A percentile compares a stretch with the other conserved stretches of the same genome.
phyloP scores from a whole-genome alignment of 2,113 vertebrate species.

The Trochalopteron elliotii region DNA sequence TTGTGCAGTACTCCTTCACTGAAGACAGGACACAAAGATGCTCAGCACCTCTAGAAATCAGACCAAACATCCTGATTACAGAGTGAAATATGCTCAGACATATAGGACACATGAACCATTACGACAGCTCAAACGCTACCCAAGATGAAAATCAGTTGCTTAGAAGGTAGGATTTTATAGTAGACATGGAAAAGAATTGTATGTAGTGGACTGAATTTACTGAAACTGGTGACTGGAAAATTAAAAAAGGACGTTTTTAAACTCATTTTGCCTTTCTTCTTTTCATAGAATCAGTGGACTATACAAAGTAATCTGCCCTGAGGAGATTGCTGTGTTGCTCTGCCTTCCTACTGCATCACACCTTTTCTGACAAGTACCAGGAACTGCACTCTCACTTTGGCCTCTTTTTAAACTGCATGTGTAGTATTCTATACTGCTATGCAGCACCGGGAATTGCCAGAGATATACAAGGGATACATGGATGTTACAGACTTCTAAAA shows the following conservation, averaged over 20 bases:
- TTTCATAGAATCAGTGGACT: not conserved
- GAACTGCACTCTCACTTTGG: not conserved
- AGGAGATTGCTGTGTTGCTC: not conserved
- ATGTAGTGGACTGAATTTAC: not conserved
- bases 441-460: not conserved
- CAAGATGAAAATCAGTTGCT: not conserved
- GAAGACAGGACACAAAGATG: not conserved
- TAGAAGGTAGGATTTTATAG: not conserved
- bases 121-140: not conserved
- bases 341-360: not conserved
- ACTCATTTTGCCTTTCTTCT: not conserved
- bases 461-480: not conserved
- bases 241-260: not conserved
- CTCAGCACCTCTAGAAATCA: not conserved
- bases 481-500: conserved; percentile 39
- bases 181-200: not conserved
- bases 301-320: not conserved
- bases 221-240: not conserved
- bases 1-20: not conserved
- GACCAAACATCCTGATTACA: not conserved
- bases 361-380: not conserved
- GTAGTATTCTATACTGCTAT: not conserved
- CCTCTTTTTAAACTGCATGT: not conserved
- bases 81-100: not conserved
- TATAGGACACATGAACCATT: not conserved